These are phyloP conservation scores for Ceratosolen solmsi DNA, from an alignment of 1,140 invertebrate genomes.

Conservation along the genomic window DNA sequence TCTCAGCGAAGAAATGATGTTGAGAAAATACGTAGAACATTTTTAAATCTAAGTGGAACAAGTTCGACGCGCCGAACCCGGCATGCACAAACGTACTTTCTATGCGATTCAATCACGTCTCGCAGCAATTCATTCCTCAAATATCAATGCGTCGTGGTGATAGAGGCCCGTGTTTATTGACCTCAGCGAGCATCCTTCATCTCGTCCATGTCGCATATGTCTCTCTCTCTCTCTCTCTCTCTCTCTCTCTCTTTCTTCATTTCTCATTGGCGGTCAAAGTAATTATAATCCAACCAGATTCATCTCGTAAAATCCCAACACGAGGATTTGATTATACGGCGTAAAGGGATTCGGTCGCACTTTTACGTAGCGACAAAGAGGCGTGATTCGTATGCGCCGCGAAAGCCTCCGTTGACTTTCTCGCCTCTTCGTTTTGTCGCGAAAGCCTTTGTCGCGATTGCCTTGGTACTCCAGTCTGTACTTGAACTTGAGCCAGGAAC, in stretches of 20 bases:
- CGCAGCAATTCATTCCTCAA: background rate
- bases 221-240: background rate
- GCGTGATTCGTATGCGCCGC: background rate
- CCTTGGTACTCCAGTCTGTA: background rate
- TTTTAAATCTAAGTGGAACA: slow-evolving; percentile 27
- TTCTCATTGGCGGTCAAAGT: background rate
- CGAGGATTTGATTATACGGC: no score
- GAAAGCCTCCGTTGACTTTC: slow-evolving; percentile 5
- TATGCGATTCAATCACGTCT: slow-evolving; percentile 5
- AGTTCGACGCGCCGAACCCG: slow-evolving; percentile 1
- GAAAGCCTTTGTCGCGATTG: background rate
- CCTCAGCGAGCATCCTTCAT: background rate
- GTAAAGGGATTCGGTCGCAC: background rate
- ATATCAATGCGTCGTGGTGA: background rate
- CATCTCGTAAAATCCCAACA: no score
- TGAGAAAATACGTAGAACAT: slow-evolving; percentile 7
- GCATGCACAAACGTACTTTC: no score
- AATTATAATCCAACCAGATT: no score
- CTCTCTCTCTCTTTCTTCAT: background rate
- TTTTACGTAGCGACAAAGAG: background rate
- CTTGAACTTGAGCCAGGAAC: slow-evolving; percentile 41
- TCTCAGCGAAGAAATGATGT: background rate
- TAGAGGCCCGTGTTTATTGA: background rate
- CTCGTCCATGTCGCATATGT: background rate
- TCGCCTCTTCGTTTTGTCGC: no score